These are phyloP conservation scores for Myotis brandtii DNA, from an alignment of 2,113 vertebrate species.

Conservation along the genomic window DNA sequence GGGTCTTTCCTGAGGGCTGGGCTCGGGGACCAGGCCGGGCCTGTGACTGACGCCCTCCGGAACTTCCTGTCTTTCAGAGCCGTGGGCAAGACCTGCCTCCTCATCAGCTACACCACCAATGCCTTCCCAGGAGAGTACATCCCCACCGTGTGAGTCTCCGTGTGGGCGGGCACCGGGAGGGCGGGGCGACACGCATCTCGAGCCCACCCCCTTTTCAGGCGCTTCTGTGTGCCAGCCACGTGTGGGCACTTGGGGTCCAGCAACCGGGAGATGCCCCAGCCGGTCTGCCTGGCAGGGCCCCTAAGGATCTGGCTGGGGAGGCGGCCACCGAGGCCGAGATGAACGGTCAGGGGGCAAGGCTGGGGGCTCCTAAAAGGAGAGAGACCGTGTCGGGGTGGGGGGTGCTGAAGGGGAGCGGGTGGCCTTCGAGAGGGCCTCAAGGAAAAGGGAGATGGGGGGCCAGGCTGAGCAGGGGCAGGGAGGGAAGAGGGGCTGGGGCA, in stretches of 20 bases:
- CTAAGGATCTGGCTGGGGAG: rapidly evolving
- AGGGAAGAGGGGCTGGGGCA: rapidly evolving
- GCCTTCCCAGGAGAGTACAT: conserved; percentile 99
- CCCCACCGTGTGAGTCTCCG: conserved; percentile 95
- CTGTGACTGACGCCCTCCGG: neutral
- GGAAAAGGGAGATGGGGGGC: neutral
- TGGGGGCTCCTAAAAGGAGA: neutral
- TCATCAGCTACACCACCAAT: conserved; percentile 99
- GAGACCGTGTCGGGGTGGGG: neutral
- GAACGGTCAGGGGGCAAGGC: neutral
- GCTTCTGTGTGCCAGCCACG: neutral
- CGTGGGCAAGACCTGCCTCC: conserved; percentile 98
- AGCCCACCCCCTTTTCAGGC: neutral
- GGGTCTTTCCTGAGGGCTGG: neutral
- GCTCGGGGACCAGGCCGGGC: rapidly evolving
- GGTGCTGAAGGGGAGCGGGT: neutral
- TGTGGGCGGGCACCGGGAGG: neutral
- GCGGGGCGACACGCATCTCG: neutral
- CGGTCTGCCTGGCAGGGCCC: neutral
- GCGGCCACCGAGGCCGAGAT: rapidly evolving
- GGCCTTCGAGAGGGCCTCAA: neutral
- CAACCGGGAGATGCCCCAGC: neutral
- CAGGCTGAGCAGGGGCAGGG: neutral
- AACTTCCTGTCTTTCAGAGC: conserved; percentile 89
- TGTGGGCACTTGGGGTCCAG: neutral